Percentiles rank a stretch among this genome's conserved stretches.
phyloP scores from a whole-genome alignment of 2,888 invertebrate genomes.

The Nasonia oneida region DNA sequence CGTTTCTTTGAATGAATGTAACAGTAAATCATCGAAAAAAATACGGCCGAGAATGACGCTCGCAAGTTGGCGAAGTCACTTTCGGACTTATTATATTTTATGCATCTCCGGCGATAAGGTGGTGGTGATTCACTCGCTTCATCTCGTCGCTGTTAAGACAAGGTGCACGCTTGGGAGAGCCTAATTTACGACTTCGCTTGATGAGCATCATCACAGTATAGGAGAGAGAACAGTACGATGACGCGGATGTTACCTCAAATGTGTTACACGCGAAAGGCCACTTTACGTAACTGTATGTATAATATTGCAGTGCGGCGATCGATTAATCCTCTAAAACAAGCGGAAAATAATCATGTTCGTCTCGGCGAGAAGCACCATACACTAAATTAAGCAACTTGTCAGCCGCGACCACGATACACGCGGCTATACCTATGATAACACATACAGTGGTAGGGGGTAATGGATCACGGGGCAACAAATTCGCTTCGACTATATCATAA shows the following conservation, averaged over 20 bases:
- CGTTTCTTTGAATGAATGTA: neutral
- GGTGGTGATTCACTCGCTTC: neutral
- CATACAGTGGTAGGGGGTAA: neutral
- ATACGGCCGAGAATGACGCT: neutral
- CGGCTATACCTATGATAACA: neutral
- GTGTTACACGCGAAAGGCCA: neutral
- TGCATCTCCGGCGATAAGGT: neutral
- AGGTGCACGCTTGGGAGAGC: neutral
- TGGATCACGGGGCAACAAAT: neutral
- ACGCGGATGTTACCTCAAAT: neutral
- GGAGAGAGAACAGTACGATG: neutral
- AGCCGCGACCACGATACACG: neutral
- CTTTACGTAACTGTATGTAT: conserved; percentile 4
- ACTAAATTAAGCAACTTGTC: neutral
- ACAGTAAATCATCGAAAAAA: neutral
- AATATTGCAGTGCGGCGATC: neutral
- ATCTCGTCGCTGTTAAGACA: neutral
- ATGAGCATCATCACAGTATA: neutral
- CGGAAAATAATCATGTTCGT: too few relatives aligned
- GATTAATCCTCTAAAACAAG: neutral
- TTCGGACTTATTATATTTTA: neutral
- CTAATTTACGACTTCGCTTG: neutral
- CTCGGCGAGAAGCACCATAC: too few relatives aligned
- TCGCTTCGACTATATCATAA: neutral
- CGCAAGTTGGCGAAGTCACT: neutral